These are phyloP conservation scores for Nomada flava DNA, from an alignment of 2,888 invertebrate species.

Conservation along the genomic window DNA sequence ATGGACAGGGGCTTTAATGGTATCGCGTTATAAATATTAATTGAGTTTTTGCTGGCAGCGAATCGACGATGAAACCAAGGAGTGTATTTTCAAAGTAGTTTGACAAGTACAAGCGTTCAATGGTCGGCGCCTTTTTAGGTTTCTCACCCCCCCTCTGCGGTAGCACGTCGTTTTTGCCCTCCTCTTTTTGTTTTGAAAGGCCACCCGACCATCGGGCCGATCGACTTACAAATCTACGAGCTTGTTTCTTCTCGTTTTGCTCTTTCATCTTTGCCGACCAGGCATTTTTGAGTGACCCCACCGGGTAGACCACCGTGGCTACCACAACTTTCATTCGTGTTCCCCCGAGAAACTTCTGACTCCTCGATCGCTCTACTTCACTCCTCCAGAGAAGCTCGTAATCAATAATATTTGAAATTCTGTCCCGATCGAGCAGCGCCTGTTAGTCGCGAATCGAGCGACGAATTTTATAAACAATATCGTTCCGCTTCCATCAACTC, in stretches of 20 bases:
- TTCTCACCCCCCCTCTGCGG: conserved; percentile 41
- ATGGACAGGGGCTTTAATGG: too few relatives aligned
- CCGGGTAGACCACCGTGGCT: conserved; percentile 68
- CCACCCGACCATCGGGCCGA: conserved; percentile 61
- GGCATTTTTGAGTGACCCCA: conserved; percentile 71
- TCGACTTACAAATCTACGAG: conserved; percentile 68
- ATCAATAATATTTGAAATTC: too few relatives aligned
- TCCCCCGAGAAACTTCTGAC: conserved; percentile 2
- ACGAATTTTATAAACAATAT: too few relatives aligned
- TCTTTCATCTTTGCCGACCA: conserved; percentile 78
- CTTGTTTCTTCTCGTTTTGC: conserved; percentile 41
- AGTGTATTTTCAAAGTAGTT: conserved; percentile 37
- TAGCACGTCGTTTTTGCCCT: conserved; percentile 56
- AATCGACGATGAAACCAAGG: conserved; percentile 9
- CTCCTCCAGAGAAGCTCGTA: too few relatives aligned
- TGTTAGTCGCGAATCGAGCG: too few relatives aligned
- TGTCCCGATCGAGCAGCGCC: too few relatives aligned
- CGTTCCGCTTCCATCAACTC: too few relatives aligned
- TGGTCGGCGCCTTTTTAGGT: conserved; percentile 54
- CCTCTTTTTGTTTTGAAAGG: conserved; percentile 62
- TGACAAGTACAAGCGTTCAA: conserved; percentile 37
- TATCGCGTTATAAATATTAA: too few relatives aligned
- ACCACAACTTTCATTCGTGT: conserved; percentile 75
- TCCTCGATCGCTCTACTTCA: conserved; percentile 39
- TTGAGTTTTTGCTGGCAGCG: too few relatives aligned